Evolutionary conservation across 1,140 invertebrate species (phyloP), one percentile per base, ranked within the genome.

Genomic region (Drosophila miranda): DNA sequence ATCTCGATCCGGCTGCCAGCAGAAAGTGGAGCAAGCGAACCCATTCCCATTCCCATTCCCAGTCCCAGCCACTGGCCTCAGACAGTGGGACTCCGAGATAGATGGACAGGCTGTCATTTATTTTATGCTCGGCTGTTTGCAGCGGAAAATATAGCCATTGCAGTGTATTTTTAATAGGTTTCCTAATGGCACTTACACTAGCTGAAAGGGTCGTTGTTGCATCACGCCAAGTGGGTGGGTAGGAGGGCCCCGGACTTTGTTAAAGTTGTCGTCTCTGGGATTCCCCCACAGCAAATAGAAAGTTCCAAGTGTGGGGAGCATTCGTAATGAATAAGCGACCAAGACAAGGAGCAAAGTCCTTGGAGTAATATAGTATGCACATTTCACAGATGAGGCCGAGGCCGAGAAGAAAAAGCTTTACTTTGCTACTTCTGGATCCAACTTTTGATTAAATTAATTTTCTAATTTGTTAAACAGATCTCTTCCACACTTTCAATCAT

Each of bases 41-140:
- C 42, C 50, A 54, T 34, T 34, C 11, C 11, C 34, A 1, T 13
- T 30, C 28, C 9, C 8, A 0, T 11, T 13, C 11, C 34, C 30
- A 8, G 8, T 30, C 11, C 34, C 34, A 5, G 11, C 2, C 58
- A 34, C 46, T 45, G 30, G 44, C 30, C 26, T 34, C 26, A 51
- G 46, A 60, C 64, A 54, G 42, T 50, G 34, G 59, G 61, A 42
- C 55, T 21, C 14, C 28, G 4, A 50, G 70, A 23, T 44, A 50
- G 61, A 75, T 74, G 64, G 82, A 78, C 81, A 87, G 78, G 62
- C 81, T 87, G 81, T 81, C 81, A 86, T 86, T 86, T 81, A 81
- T 81, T 75, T 81, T 74, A 81, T 86, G 81, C 34, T 48, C 69
- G 64, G 69, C 67, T 70, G 78, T 71, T 60, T 60, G 70, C 34